phyloP scores from a whole-genome alignment of 2,113 vertebrate species.

The Clarias macrocephalus region DNA sequence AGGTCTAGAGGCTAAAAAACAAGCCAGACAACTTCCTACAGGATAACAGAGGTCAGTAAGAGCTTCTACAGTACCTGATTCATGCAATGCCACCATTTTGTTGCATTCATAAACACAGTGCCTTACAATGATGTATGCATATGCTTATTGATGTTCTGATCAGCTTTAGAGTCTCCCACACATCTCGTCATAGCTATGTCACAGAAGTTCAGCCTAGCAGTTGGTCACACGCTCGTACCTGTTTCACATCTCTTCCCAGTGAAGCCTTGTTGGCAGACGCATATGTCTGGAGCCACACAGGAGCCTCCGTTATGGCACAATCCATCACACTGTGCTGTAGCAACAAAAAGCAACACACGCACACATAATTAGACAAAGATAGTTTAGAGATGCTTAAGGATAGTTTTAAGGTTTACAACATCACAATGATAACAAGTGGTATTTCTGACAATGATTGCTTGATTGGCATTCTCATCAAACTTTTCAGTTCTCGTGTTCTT shows the following conservation, averaged over 20 bases:
- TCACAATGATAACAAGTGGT: neutral
- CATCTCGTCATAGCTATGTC: neutral
- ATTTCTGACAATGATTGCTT: neutral
- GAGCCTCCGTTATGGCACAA: conserved; percentile 83
- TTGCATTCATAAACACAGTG: neutral
- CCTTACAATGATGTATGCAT: neutral
- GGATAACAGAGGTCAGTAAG: neutral
- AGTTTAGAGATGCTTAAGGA: neutral
- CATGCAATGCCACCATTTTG: neutral
- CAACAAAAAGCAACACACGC: conserved; percentile 22
- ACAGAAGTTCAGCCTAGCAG: neutral
- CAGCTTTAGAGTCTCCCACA: neutral
- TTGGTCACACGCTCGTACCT: conserved; percentile 66
- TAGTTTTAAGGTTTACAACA: neutral
- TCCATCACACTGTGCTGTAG: conserved; percentile 82
- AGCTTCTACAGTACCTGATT: neutral
- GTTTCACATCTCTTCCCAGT: conserved; percentile 84
- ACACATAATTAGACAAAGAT: too few relatives aligned
- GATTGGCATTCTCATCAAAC: neutral
- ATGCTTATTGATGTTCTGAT: neutral
- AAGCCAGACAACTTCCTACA: neutral
- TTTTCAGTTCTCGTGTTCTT: neutral
- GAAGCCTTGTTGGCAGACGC: conserved; percentile 84
- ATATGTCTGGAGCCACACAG: conserved; percentile 81
- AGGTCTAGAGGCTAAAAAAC: neutral